phyloP scores from a whole-genome alignment of 2,113 vertebrate species.

The Siphamia tubifer region DNA sequence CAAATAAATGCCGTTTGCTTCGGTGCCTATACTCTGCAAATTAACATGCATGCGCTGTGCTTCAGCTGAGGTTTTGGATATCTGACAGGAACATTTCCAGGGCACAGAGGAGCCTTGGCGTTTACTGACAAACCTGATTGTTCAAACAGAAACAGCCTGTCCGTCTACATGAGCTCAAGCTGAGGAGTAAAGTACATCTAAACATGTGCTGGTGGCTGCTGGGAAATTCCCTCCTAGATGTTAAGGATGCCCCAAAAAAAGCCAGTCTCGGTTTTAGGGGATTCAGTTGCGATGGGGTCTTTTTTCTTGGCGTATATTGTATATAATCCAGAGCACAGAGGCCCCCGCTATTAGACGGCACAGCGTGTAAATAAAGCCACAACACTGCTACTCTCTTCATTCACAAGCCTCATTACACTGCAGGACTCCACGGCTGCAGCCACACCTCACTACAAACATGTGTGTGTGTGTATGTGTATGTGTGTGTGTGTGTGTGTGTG shows the following conservation, averaged over 20 bases:
- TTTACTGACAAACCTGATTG: not conserved
- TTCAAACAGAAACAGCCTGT: not conserved
- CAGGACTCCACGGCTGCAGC: constrained; percentile 17
- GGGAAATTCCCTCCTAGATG: not conserved
- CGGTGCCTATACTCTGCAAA: not conserved
- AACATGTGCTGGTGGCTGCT: not conserved
- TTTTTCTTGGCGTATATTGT: not conserved
- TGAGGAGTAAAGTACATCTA: not conserved
- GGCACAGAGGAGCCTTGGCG: not conserved
- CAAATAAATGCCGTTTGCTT: not conserved
- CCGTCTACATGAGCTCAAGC: not conserved
- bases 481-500: not conserved
- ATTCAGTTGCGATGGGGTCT: not conserved
- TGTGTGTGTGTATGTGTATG: not conserved
- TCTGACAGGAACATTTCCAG: not conserved
- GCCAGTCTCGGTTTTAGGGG: not conserved
- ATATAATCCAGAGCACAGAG: not conserved
- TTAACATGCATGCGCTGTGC: not conserved
- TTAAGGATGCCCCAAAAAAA: not conserved
- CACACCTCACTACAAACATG: constrained; percentile 2
- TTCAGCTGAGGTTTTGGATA: not conserved
- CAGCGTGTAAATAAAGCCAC: constrained; percentile 1
- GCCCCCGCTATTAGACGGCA: not conserved
- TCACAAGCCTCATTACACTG: constrained; percentile 27
- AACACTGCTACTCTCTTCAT: constrained; percentile 11